Evolutionary conservation across 2,888 invertebrate species (phyloP), one percentile per base, ranked within the genome.

Genomic region (Diaphora mendica): DNA sequence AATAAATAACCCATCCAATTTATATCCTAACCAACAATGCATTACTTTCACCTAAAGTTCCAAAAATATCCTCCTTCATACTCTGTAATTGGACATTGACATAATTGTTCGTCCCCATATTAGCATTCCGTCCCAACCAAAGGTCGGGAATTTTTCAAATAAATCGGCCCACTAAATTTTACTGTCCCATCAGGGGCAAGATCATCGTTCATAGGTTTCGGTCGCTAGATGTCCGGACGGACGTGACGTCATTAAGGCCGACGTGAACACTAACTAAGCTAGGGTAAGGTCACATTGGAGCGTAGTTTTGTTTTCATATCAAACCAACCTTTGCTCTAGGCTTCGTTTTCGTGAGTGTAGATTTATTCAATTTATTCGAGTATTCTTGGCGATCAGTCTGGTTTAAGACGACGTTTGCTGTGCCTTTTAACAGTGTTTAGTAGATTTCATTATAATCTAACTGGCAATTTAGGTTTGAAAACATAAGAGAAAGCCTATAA

Each of bases 161-260:
- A 82, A 81, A 84, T 77, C 72, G 75, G 72, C 39, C 33, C 77
- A 83, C 80, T 83, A 84, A 84, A 86, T 86, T 86, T 83, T 77
- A 79, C 76, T 67, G 78, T 74, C 74, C 79, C 77, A 74, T 83
- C 81, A 79, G 75, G 78, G 75, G 72, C 71, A 70, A 80, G 85
- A 88, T 87, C 86, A 87, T 87, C 85, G 80, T 86, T 87, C 88
- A 88, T 86, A 84, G 88, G 84, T 88, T 87, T 83, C 80, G 84
- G 84, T 82, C 83, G 84, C 75, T 83, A 74, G 84, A 85, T 84
- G 87, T 85, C 88, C 82, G 79, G 79, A 69, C 76, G 79, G 69
- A 84, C 88, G 88, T 88, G 88, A 88, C 82, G 83, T 85, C 87
- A 84, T 88, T 88, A 88, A 73, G 35, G 66, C 35, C 44, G 72